phyloP scores from a whole-genome alignment of 2,113 vertebrate species.

The Heteronetta atricapilla region DNA sequence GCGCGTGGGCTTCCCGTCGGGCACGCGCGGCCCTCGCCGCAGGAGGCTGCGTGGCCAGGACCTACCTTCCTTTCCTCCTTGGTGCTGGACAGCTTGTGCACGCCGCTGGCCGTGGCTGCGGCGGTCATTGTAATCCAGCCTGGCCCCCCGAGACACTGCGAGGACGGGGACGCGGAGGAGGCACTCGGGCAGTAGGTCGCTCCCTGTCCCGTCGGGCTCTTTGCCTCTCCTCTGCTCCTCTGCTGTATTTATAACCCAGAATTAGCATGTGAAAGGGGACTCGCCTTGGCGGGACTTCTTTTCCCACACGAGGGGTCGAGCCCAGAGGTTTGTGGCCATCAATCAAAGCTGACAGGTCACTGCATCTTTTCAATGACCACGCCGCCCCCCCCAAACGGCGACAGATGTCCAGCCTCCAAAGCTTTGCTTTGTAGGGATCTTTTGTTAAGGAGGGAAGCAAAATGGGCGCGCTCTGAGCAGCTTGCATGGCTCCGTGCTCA shows the following conservation, averaged over 20 bases:
- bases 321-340: slow-evolving; percentile 81
- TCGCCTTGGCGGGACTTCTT: slow-evolving; percentile 81
- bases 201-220: background rate
- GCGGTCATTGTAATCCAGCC: slow-evolving; percentile 80
- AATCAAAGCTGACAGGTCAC: slow-evolving; percentile 90
- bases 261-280: slow-evolving; percentile 89
- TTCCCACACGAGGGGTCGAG: slow-evolving; percentile 87
- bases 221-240: background rate
- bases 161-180: background rate
- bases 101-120: slow-evolving; percentile 56
- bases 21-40: background rate
- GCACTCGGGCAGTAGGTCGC: background rate
- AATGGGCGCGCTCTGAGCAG: slow-evolving; percentile 52
- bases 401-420: slow-evolving; percentile 89
- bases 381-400: slow-evolving; percentile 75
- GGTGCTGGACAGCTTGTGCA: slow-evolving; percentile 76
- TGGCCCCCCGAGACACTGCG: background rate
- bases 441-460: slow-evolving; percentile 65
- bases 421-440: slow-evolving; percentile 63
- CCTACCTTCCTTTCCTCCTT: slow-evolving; percentile 91
- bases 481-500: slow-evolving; percentile 37
- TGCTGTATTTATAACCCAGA: slow-evolving; percentile 82
- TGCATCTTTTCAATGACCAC: slow-evolving; percentile 83
- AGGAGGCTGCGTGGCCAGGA: background rate
- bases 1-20: accelerated